Base-by-base conservation (phyloP, 2,797 vertebrate genomes). In the Rhabdomys pumilio region DNA sequence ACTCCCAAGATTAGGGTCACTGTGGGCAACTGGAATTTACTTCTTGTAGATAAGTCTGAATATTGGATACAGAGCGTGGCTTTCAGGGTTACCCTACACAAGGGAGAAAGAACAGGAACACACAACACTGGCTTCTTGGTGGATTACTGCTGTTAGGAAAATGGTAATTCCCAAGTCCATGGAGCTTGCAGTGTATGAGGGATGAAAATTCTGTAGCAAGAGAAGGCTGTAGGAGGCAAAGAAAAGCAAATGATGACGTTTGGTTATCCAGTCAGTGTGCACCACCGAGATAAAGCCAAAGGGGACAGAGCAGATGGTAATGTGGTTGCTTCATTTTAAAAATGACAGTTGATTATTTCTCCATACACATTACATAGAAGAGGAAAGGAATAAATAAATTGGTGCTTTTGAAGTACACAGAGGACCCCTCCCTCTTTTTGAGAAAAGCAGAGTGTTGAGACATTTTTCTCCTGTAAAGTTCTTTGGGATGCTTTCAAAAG, bases 231-330 rank as follows among this genome's bases (percentile, higher is more conserved):
- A 65, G 92, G 86, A 65, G 92, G 86, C 90, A 93, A 76, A 53
- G 29, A 75, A 12, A 95, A 94, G 41, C 38, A 97, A 95, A 93
- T 87, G 0, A 6, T 92, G 87, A 79, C 65, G 75, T 92, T 96
- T 90, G 38, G 29, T 73, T 91, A 44, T 91, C 76, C 91, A 55
- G 87, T 90, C 90, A 90, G 53, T 50, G 65, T 75, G 55, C 1
- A 22, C 87, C 53, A 88, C 4, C 82, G 81, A 10, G 53, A 72
- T 82, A 93, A 79, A 38, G 55, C 59, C 79, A 87, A 96, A 77
- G 14, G 53, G 41, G n/a, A 67, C 69, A 85, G 15, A 89, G 63
- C 72, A 95, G 90, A 88, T 90, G 84, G 59, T 95, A 69, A 90
- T 82, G 44, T 65, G n/a, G 0, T 38, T 75, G 55, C 38, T 90